Evolutionary conservation across 2,797 vertebrate genomes (phyloP), one percentile per base, ranked within the genome.

Genomic region (Sebastiscus tertius): DNA sequence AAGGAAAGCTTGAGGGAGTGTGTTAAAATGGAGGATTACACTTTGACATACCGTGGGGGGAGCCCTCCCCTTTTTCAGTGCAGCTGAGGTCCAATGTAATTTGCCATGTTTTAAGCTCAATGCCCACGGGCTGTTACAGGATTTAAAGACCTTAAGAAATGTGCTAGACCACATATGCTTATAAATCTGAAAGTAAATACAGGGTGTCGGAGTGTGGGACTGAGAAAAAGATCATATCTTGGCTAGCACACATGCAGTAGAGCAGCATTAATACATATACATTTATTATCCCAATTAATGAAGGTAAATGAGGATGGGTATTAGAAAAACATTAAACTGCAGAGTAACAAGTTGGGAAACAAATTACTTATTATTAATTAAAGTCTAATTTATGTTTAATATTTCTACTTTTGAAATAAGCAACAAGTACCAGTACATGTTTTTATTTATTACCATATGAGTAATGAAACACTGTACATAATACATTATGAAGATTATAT

Each of bases 1-100:
- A 87, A 64, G 31, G 63, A 77, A 78, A 76, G 64, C 83, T 72
- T 9, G 63, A 79, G 84, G 86, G 81, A 86, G 65, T 84, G 73
- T 88, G 83, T 69, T 90, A 75, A 90, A 90, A 88, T 88, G 58
- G 61, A 92, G 80, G 82, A 85, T 89, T 90, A 81, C 42, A 85
- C 85, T 92, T 87, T 89, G 84, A 90, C 81, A 88, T 75, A 81
- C 71, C 72, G 6, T 77, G 22, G 85, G 81, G 83, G 71, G 39
- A 81, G 69, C 64, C 72, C 54, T 78, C 54, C 80, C 76, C 22
- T 84, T 87, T 87, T 70, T 76, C 31, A 64, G 70, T 82, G 79
- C 87, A 88, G 72, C 79, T 83, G 80, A 83, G 80, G 76, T 90
- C 79, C 83, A 87, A 33, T 86, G 80, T 81, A 88, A 87, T 89